These are phyloP conservation scores for Aleiodes sp. DNA, from an alignment of 1,140 invertebrate genomes.

Conservation along the genomic window DNA sequence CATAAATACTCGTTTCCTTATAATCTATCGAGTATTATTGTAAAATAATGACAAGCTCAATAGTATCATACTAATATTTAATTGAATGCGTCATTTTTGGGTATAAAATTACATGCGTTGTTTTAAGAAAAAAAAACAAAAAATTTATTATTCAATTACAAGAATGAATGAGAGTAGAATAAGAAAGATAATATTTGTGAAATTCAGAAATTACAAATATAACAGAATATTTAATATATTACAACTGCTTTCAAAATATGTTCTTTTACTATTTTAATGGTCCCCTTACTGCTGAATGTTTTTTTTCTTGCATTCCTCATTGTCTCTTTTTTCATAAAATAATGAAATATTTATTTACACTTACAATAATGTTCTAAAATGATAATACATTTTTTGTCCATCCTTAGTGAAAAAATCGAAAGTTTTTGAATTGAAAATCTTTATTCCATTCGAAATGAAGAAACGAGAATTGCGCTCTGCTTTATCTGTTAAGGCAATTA, in stretches of 20 bases:
- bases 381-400: not conserved
- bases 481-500: too few species aligned
- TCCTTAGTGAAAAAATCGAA: not conserved
- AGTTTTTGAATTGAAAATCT: not conserved
- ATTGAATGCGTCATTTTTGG: too few species aligned
- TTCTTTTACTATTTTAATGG: too few species aligned
- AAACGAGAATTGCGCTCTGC: too few species aligned
- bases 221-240: slow-evolving; percentile 3
- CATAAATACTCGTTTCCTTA: too few species aligned
- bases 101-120: too few species aligned
- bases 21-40: too few species aligned
- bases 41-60: too few species aligned
- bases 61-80: too few species aligned
- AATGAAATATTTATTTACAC: slow-evolving; percentile 11
- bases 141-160: slow-evolving; percentile 7
- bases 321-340: not conserved
- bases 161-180: slow-evolving; percentile 2
- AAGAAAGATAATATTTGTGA: not conserved
- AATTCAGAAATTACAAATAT: slow-evolving; percentile 3
- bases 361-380: not conserved
- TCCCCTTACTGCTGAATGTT: too few species aligned
- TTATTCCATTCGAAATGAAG: not conserved
- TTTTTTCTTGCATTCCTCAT: not conserved
- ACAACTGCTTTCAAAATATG: not conserved
- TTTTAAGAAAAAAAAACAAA: not conserved